A percentile compares a stretch with the other conserved stretches of the same genome.
phyloP scores from a whole-genome alignment of 2,113 vertebrate species.

The Misgurnus anguillicaudatus region DNA sequence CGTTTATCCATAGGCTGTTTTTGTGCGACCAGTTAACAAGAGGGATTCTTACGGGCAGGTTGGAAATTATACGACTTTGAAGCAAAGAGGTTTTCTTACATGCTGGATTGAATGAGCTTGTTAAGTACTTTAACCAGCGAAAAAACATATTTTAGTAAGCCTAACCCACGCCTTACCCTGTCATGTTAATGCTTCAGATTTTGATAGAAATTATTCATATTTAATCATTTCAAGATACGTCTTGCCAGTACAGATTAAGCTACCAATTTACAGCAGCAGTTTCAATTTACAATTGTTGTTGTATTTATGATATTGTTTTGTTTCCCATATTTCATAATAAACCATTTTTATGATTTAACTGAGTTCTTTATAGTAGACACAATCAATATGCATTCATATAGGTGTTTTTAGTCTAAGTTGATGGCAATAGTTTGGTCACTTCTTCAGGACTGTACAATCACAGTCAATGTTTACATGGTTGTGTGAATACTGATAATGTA shows the following conservation, averaged over 20 bases:
- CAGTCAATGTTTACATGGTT: conserved; percentile 46
- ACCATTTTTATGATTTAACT: not conserved
- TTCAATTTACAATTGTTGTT: conserved; percentile 2
- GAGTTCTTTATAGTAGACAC: not conserved
- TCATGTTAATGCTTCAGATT: conserved; percentile 4
- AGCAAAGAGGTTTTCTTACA: not conserved
- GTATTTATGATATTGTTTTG: not conserved
- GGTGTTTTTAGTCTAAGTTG: not conserved
- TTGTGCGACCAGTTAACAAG: not conserved
- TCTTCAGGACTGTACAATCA: conserved; percentile 42
- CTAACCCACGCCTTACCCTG: not conserved
- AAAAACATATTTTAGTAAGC: not conserved
- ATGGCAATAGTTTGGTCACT: conserved; percentile 19
- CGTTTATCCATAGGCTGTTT: no score
- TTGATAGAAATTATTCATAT: conserved; percentile 2
- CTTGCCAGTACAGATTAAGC: not conserved
- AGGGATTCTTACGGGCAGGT: not conserved
- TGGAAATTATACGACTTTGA: not conserved
- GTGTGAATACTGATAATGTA: conserved; percentile 47
- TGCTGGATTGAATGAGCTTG: not conserved
- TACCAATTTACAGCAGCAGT: not conserved
- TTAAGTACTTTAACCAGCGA: not conserved
- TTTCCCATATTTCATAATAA: not conserved
- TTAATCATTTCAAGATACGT: not conserved
- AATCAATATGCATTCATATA: not conserved